Base-by-base conservation (phyloP, 2,888 invertebrate genomes). In the Acronicta alni region DNA sequence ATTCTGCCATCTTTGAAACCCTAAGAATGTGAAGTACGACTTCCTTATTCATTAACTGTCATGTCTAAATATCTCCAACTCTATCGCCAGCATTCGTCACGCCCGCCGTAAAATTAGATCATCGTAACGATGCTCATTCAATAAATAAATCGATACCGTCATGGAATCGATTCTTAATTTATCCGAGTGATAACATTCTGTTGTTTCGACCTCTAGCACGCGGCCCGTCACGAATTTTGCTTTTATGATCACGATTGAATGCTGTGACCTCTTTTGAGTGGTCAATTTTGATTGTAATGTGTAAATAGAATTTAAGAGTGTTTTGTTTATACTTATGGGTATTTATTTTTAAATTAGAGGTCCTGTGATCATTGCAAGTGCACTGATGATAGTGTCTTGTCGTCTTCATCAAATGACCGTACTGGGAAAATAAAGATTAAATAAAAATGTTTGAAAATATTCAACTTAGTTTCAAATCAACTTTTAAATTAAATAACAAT, bases 91-190 rank as follows among this genome's bases (percentile, higher is more conserved):
- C 51, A 66, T 64, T 72, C 80, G 79, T 85, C 84, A 86, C 81
- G 82, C 77, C 75, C 74, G 74, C 77, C 69, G 75, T 79, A 75
- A 86, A 89, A 89, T 90, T 89, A 89, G 90, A 90, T 89, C 90
- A 89, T 89, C 88, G 77, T 77, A 77, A 74, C 77, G 72, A 57
- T 63, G 49, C 44, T 77, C 72, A 77, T 76, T 77, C 72, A 69
- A 77, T 83, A 86, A 86, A 86, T 83, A 84, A 83, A 85, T 84
- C 83, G 83, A 82, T 82, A 74, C 75, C 71, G 77, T 83, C 84
- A 80, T 80, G 74, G 74, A 66, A 80, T 82, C 79, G 82, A 83
- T 87, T 85, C 80, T 82, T 83, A 84, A 84, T 87, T 84, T 82
- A 87, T 83, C 85, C 83, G 81, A 85, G 83, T 87, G 81, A 83